Base-by-base conservation (phyloP, 2,888 invertebrate species). In the Lithophane socia region DNA sequence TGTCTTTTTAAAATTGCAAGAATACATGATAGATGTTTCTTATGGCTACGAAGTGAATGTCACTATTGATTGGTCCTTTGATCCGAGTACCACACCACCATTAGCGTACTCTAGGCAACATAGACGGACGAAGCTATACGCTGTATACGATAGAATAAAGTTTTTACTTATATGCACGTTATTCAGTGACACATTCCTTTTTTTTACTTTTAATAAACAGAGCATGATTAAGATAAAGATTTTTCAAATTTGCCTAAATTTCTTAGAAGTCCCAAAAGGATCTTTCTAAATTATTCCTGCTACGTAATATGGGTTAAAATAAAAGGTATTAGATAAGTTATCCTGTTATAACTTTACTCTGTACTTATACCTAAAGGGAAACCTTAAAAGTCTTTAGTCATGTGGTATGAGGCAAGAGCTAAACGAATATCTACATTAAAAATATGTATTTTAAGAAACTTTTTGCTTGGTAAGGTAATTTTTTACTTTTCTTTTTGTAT, bases 251-350 rank as follows among this genome's bases (percentile, higher is more conserved):
- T 56, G 7, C 44, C 52, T 58, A 7, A 64, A 44, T 72, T 68
- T 56, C 54, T 69, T 58, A 44, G 42, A 73, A 70, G 66, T 56
- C 24, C 13, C 18, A 29, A 56, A 66, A 56, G 13, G 83, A 52
- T 37, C 52, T 44, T 56, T 44, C 47, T n/a, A 68, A 77, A 84
- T 77, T 68, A 75, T 73, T 70, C 49, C 3, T 10, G n/a, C 47
- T n/a, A 42, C 73, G 52, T 73, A 64, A 65, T 74, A 47, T 69
- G 79, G 68, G 63, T 75, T 65, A 58, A 49, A 73, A 74, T 77
- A 75, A 79, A 75, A 85, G 0, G 44, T 71, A 76, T 68, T 56
- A 58, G 42, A 56, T 29, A 70, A 85, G 72, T 79, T 76, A 49
- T 58, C 42, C 42, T 24, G 52, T 70, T 64, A 37, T 37, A 75